phyloP scores from a whole-genome alignment of 2,797 vertebrate genomes.

The Coregonus ussuriensis region DNA sequence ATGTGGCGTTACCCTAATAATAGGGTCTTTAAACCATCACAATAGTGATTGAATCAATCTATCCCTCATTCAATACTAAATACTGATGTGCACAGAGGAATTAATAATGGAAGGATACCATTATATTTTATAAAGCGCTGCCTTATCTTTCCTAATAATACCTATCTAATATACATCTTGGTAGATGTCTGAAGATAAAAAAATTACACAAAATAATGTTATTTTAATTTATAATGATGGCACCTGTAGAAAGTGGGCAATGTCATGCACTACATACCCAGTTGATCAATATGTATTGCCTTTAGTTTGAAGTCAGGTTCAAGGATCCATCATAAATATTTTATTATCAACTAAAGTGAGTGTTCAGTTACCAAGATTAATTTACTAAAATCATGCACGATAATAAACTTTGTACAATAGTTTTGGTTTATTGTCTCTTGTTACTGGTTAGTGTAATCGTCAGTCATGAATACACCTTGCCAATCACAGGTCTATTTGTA shows the following conservation, averaged over 20 bases:
- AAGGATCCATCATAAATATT: neutral
- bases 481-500: conserved; percentile 5
- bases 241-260: neutral
- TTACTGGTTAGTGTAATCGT: conserved; percentile 5
- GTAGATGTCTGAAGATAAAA: neutral
- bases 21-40: neutral
- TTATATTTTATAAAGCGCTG: neutral
- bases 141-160: neutral
- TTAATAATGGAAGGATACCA: neutral
- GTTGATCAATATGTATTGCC: neutral
- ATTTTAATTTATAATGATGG: neutral
- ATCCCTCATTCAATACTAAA: neutral
- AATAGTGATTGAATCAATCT: neutral
- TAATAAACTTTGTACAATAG: neutral
- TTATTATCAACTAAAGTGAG: neutral
- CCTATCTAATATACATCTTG: neutral
- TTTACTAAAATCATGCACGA: neutral
- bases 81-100: neutral
- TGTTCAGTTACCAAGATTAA: neutral
- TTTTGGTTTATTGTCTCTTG: neutral
- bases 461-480: conserved; percentile 5
- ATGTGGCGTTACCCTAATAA: neutral
- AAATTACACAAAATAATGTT: neutral
- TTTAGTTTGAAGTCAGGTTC: neutral
- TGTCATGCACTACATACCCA: neutral